These are phyloP conservation scores for Drosophila truncata DNA, from an alignment of 1,140 invertebrate species.

Conservation along the genomic window DNA sequence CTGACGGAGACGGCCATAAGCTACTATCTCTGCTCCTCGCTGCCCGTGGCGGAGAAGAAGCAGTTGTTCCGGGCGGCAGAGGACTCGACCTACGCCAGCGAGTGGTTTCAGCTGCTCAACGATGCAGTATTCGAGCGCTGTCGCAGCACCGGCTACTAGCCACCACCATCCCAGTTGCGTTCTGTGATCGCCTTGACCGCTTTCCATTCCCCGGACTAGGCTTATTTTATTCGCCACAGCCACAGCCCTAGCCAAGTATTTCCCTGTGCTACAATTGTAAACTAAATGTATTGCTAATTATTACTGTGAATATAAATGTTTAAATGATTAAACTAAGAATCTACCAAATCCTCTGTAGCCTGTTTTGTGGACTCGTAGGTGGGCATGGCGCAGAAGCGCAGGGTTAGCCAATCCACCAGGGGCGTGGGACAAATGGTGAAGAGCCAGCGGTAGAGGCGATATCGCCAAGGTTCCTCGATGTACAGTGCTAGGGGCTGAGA, in stretches of 20 bases:
- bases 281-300: slow-evolving; percentile 12
- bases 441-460: slow-evolving; percentile 86
- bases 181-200: slow-evolving; percentile 44
- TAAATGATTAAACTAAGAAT: slow-evolving; percentile 23
- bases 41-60: slow-evolving; percentile 66
- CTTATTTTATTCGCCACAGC: slow-evolving; percentile 45
- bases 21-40: slow-evolving; percentile 74
- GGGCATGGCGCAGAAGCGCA: slow-evolving; percentile 87
- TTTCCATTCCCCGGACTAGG: slow-evolving; percentile 24
- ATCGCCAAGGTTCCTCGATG: slow-evolving; percentile 86
- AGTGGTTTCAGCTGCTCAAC: slow-evolving; percentile 82
- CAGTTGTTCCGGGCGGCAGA: slow-evolving; percentile 77
- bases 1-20: slow-evolving; percentile 79
- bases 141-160: slow-evolving; percentile 71
- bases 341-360: slow-evolving; percentile 14
- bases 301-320: slow-evolving; percentile 4
- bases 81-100: slow-evolving; percentile 71
- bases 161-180: slow-evolving; percentile 21
- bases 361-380: slow-evolving; percentile 52
- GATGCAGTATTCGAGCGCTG: slow-evolving; percentile 79
- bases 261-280: slow-evolving; percentile 36
- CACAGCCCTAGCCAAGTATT: slow-evolving; percentile 46
- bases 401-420: slow-evolving; percentile 86
- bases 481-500: slow-evolving; percentile 86
- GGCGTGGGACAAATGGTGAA: slow-evolving; percentile 86